phyloP scores from a whole-genome alignment of 2,797 vertebrate genomes.

The Passerculus sandwichensis region DNA sequence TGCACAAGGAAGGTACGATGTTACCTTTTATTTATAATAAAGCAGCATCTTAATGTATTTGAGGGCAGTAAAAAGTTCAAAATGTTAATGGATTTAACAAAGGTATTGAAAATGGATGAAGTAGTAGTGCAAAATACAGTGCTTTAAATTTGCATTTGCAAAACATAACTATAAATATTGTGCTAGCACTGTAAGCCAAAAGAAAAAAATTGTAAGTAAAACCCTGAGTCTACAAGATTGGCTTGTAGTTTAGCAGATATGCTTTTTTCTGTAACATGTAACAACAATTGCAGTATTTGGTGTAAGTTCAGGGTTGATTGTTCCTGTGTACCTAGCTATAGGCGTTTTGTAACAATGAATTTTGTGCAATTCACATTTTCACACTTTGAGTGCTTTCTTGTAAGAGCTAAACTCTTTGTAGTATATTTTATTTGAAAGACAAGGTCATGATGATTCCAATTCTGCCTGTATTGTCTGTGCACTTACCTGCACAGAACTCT shows the following conservation, averaged over 20 bases:
- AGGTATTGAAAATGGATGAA: not conserved
- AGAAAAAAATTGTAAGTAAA: not conserved
- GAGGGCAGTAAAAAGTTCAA: not conserved
- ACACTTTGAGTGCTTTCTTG: not conserved
- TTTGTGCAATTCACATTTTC: not conserved
- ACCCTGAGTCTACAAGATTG: not conserved
- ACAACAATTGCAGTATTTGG: not conserved
- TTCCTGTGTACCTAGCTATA: not conserved
- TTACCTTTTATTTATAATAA: not conserved
- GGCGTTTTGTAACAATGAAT: not conserved
- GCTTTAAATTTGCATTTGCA: not conserved
- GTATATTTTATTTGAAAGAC: not conserved
- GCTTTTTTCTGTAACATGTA: not conserved
- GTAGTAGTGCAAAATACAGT: not conserved
- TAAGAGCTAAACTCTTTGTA: not conserved
- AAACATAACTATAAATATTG: not conserved
- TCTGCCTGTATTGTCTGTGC: not conserved
- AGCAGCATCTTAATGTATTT: not conserved
- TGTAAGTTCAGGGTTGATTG: not conserved
- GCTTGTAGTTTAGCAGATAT: not conserved
- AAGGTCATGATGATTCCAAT: not conserved
- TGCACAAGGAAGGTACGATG: not conserved
- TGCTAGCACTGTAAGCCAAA: not conserved
- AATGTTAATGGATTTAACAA: not conserved
- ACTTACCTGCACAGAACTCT: not conserved